Base-by-base conservation (phyloP, 1,140 invertebrate genomes). In the Asbolus verrucosus region DNA sequence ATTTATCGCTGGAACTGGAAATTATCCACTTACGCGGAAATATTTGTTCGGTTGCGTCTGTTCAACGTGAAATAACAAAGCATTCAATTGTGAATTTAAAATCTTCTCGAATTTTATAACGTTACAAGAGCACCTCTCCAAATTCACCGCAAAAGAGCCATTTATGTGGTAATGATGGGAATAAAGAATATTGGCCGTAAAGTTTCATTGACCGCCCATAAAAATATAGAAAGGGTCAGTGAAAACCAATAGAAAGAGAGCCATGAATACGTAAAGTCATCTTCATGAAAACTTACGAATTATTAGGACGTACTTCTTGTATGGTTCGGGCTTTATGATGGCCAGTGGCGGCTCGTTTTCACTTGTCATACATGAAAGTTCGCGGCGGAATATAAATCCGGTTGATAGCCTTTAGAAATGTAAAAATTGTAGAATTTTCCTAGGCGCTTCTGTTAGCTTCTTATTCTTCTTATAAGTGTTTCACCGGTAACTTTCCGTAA, bases 201-300 rank as follows among this genome's bases (percentile, higher is more conserved):
- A 74, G 70, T 74, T 74, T 74, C 72, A 74, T 74, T 74, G 72
- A 74, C 61, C 72, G 67, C 39, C 65, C 69, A 69, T 74, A 74
- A 74, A 73, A 73, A 73, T 71, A 73, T 67, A 60, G 63, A 54
- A 70, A 50, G 36, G 65, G 61, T 46, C 69, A 70, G 62, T 21
- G 60, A 46, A 65, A 70, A 33, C 21, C 59, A 27, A 69, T 69
- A 62, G 60, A 62, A 60, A 15, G 16, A 33, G 30, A 33, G 31
- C 60, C 19, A 62, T 62, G 60, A 62, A 62, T 62, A 62, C 60
- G 31, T 62, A 62, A 62, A 61, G 15, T 61, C 31, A 61, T 61
- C 54, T 61, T 61, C 24, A 62, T 38, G 31, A 21, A 62, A 33
- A 33, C 31, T 62, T 62, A 18, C 14, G 60, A 36, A 36, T 62